phyloP scores from a whole-genome alignment of 2,888 invertebrate species.

The Drosophila robusta region DNA sequence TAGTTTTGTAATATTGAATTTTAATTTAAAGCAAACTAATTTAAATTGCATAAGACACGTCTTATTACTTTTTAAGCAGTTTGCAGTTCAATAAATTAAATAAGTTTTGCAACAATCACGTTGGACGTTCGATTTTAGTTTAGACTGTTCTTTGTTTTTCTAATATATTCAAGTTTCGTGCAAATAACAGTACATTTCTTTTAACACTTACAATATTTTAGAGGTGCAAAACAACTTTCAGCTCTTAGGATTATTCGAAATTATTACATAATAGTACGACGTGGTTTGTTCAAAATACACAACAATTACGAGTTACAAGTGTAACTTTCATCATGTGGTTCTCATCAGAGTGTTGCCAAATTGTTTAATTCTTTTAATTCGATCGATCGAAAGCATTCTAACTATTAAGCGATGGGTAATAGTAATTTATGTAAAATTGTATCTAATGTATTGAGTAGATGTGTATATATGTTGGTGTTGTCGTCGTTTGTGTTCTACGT shows the following conservation, averaged over 20 bases:
- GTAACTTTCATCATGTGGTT: conserved; percentile 16
- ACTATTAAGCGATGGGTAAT: conserved; percentile 55
- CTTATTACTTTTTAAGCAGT: conserved; percentile 58
- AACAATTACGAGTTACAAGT: conserved; percentile 27
- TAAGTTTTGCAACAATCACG: conserved; percentile 60
- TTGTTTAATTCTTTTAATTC: conserved; percentile 44
- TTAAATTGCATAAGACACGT: conserved; percentile 63
- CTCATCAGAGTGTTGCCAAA: conserved; percentile 51
- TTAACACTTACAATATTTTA: conserved; percentile 40
- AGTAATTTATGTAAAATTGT: conserved; percentile 52
- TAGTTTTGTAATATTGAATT: conserved; percentile 34
- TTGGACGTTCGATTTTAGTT: conserved; percentile 15
- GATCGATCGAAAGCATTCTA: conserved; percentile 51
- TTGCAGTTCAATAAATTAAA: conserved; percentile 62
- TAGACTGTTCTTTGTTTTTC: conserved; percentile 20
- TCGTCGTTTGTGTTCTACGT: conserved; percentile 41
- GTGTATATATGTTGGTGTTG: conserved; percentile 37
- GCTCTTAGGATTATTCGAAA: conserved; percentile 70
- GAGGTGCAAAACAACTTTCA: conserved; percentile 65
- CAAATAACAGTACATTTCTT: conserved; percentile 49
- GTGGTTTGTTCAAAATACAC: conserved; percentile 34
- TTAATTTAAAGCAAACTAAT: conserved; percentile 64
- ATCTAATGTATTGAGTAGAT: conserved; percentile 44
- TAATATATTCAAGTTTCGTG: conserved; percentile 51
- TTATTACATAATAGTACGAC: conserved; percentile 24